Base-by-base conservation (phyloP, 2,113 vertebrate genomes). In the Reinhardtius hippoglossoides region DNA sequence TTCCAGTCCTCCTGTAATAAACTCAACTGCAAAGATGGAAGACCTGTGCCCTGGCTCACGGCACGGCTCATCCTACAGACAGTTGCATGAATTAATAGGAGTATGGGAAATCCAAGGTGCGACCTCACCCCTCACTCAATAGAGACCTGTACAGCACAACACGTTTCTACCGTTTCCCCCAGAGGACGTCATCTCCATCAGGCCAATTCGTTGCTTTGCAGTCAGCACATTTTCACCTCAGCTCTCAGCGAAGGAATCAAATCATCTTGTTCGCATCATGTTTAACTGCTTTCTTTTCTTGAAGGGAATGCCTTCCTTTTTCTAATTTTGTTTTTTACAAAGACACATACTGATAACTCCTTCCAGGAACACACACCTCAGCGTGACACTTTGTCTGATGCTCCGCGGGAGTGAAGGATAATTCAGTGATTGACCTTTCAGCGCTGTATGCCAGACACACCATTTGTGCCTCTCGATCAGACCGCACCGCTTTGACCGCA, bases 31-130 rank as follows among this genome's bases (percentile, higher is more conserved):
- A 71, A 71, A 76, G 74, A 87, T 67, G 58, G 77, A 71, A 48
- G 73, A 74, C 65, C 31, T 48, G 74, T 74, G 72, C 74, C 74
- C 69, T 69, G 71, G n/a, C 64, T 80, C 79, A 59, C 67, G 62
- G 61, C 67, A 31, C 65, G 50, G 82, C 84, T 88, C 83, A 74
- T 90, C 78, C 80, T 70, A n/a, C 79, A 84, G 87, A 84, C 79
- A 88, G 84, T 74, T 71, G 72, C 67, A 78, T 73, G 44, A 78
- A 87, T 90, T 88, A 88, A 86, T 78, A 69, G 85, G 65, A 50
- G 62, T 64, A 61, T n/a, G 10, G 55, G 57, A 42, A 58, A 73
- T 72, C 83, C 31, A 54, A 71, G 24, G 44, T 79, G 87, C 60
- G 78, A 61, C 58, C 81, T 57, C 66, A 35, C 71, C 83, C 52